phyloP scores from a whole-genome alignment of 2,797 vertebrate genomes.

The Gambusia yucatana region DNA sequence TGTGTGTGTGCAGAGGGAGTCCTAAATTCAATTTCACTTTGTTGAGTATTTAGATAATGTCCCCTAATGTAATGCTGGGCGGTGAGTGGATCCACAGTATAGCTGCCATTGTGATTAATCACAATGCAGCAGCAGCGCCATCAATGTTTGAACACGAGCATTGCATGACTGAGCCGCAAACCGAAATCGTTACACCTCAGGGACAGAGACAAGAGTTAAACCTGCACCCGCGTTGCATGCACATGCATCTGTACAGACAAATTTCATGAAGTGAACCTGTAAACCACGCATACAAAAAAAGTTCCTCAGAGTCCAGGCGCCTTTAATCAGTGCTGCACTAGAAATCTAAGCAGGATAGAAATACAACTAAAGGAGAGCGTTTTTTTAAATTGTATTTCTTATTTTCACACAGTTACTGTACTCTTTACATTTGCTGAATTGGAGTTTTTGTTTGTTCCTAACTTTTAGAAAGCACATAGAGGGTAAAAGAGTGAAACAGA shows the following conservation, averaged over 20 bases:
- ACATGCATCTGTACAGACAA: not conserved
- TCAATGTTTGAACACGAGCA: constrained; percentile 55
- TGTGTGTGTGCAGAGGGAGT: constrained; percentile 40
- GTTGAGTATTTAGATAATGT: constrained; percentile 83
- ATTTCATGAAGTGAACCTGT: not conserved
- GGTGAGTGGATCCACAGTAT: constrained; percentile 60
- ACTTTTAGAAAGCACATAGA: not conserved
- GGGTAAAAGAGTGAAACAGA: not conserved
- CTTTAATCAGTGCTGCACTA: not conserved
- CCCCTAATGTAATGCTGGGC: constrained; percentile 72
- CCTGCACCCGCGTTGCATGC: not conserved
- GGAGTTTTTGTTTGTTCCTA: not conserved
- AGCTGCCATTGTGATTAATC: constrained; percentile 46
- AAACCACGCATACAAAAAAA: not conserved
- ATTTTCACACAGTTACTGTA: not conserved
- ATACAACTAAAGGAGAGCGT: not conserved
- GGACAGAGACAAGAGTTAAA: constrained; percentile 13
- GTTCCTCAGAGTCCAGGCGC: not conserved
- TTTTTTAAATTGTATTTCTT: not conserved
- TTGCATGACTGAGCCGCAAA: constrained; percentile 37
- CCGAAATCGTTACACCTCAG: constrained; percentile 22
- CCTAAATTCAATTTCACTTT: constrained; percentile 81
- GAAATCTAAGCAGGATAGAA: not conserved
- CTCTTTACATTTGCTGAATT: not conserved
- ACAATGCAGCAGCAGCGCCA: constrained; percentile 76